phyloP scores from a whole-genome alignment of 2,797 vertebrate genomes.

The Coregonus suidteri region DNA sequence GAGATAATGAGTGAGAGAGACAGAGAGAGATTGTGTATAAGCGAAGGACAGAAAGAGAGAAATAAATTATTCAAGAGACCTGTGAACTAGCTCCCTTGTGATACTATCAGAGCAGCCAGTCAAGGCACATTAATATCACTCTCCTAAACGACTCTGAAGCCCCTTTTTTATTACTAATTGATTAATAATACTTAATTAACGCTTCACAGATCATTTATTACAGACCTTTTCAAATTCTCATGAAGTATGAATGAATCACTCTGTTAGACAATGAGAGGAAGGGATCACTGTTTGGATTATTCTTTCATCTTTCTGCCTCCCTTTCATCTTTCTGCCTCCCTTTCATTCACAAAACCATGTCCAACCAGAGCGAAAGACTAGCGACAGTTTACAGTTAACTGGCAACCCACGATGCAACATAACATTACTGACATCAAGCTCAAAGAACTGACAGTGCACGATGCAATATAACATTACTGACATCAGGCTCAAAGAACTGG shows the following conservation, averaged over 20 bases:
- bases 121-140: constrained; percentile 39
- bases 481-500: no score
- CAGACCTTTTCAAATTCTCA: constrained; percentile 34
- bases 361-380: neutral
- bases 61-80: constrained; percentile 23
- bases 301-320: neutral
- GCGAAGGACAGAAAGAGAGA: neutral
- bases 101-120: constrained; percentile 41
- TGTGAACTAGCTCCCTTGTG: constrained; percentile 17
- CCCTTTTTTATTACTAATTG: constrained; percentile 53
- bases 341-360: neutral
- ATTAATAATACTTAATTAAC: constrained; percentile 63
- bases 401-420: neutral
- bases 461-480: neutral
- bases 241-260: constrained; percentile 50
- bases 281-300: neutral
- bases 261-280: constrained; percentile 18
- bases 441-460: no score
- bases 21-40: constrained; percentile 9
- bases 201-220: constrained; percentile 52
- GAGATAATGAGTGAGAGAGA: neutral
- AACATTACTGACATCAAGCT: no score
- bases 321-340: neutral
- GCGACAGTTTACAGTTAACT: neutral
- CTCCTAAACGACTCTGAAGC: constrained; percentile 21